Conservation (phyloP, 2,797 vertebrate genomes). For the Tympanoctomys barrerae region DNA sequence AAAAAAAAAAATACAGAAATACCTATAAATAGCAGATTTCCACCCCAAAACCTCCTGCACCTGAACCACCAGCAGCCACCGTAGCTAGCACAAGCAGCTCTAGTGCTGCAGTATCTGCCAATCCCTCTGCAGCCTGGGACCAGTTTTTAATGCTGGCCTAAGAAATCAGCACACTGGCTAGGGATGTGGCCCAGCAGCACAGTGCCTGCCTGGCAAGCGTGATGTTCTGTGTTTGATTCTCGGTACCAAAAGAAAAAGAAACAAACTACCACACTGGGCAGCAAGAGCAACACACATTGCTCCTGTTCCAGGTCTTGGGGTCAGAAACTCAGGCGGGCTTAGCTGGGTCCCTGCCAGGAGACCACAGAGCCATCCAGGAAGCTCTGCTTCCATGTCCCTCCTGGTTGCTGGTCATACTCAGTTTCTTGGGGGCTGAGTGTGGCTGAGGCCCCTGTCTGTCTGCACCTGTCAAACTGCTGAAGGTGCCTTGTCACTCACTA, state of each 20-base stretch:
- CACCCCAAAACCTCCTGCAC: background rate
- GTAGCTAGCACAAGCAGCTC: accelerated
- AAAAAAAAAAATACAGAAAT: background rate
- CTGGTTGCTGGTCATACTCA: background rate
- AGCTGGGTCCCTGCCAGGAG: background rate
- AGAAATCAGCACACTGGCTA: no score
- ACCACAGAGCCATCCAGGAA: background rate
- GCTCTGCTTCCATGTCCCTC: background rate
- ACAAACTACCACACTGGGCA: background rate
- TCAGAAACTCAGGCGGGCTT: background rate
- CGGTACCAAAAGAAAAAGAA: no score
- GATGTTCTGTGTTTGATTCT: no score
- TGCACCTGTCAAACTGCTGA: background rate
- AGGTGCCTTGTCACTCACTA: accelerated
- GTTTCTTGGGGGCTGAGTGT: background rate
- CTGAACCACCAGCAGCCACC: background rate
- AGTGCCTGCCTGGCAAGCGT: no score
- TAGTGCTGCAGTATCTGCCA: background rate
- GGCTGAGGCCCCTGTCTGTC: background rate
- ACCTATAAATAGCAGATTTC: background rate
- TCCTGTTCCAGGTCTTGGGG: background rate
- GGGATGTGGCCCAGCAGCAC: no score
- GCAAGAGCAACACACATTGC: background rate
- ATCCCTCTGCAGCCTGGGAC: accelerated
- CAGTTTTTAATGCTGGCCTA: background rate